Base-by-base conservation (phyloP, 1,140 invertebrate species). In the Diabrotica virgifera region DNA sequence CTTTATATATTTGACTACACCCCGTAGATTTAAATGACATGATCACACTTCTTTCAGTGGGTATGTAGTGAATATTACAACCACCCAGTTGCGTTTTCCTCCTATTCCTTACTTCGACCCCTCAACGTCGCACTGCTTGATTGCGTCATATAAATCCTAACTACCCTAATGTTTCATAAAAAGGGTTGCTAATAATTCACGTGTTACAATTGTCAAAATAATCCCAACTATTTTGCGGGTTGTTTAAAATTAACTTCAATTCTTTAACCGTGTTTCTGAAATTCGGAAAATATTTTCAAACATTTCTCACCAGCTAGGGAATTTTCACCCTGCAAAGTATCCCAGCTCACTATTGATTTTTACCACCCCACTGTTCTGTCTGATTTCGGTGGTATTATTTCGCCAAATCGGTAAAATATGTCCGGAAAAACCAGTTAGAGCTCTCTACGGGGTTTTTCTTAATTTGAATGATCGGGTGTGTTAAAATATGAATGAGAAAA, bases 261-360 rank as follows among this genome's bases (percentile, higher is more conserved):
- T 24, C 4, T 24, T 24, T 4, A 4, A 24, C 24, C 4, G 24
- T 24, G 24, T 24, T 24, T 24, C 12, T n/a, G n/a, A n/a, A n/a
- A n/a, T n/a, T n/a, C n/a, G n/a, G 24, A 12, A 14, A 12, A 8
- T 12, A 13, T 40, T 13, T 40, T 11, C 9, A 13, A 36, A 36
- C 11, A 40, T n/a, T 63, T 63, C 50, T 60, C 65, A 52, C 52
- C 61, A 67, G 50, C 61, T 70, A 65, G 69, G 69, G 69, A 67
- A 67, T 62, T 68, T 70, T 70, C 63, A 12, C 40, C 51, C 10
- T 13, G 13, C 5, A 12, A 52, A 38, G 60, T 58, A 67, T 65
- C 62, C 51, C 46, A 67, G 52, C 63, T 67, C 57, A 64, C 67
- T 70, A 70, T 70, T 70, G 69, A 70, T 70, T 70, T 70, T 62